These are phyloP conservation scores for Aleadryas rufinucha DNA, from an alignment of 2,113 vertebrate species.

Conservation along the genomic window DNA sequence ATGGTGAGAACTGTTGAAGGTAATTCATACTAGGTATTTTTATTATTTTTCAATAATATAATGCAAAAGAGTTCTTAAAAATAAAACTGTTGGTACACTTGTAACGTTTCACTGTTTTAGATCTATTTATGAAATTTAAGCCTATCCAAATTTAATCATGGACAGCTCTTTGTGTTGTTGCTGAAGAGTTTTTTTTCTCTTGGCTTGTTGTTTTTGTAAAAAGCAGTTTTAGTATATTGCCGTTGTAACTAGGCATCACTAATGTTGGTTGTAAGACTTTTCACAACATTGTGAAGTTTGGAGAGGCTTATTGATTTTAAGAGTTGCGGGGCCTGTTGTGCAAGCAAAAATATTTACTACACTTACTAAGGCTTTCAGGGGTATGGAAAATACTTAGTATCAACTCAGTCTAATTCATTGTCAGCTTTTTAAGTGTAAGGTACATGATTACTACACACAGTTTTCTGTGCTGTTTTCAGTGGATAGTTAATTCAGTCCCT, in stretches of 20 bases:
- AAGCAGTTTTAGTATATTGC: accelerated
- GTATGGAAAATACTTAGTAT: background rate
- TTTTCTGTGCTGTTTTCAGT: background rate
- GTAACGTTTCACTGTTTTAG: background rate
- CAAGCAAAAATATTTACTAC: background rate
- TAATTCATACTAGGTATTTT: background rate
- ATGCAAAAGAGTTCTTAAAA: background rate
- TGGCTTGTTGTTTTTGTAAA: background rate
- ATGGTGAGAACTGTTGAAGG: background rate
- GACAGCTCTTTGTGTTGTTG: background rate
- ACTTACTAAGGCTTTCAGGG: background rate
- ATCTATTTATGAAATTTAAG: background rate
- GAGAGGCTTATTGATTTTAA: background rate
- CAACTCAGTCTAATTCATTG: background rate
- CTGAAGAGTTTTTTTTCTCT: background rate
- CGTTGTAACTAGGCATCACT: background rate
- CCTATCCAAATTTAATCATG: background rate
- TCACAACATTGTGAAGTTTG: background rate
- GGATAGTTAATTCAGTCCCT: background rate
- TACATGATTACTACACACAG: background rate
- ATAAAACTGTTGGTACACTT: background rate
- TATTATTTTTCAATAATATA: background rate
- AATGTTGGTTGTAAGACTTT: background rate
- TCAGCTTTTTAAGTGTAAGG: background rate
- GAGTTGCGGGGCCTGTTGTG: background rate